Evolutionary conservation across 35 echinoderm and acorn worm genomes (phyloP), one percentile per base, ranked within the genome.

Genomic region (Chiridota heheva): DNA sequence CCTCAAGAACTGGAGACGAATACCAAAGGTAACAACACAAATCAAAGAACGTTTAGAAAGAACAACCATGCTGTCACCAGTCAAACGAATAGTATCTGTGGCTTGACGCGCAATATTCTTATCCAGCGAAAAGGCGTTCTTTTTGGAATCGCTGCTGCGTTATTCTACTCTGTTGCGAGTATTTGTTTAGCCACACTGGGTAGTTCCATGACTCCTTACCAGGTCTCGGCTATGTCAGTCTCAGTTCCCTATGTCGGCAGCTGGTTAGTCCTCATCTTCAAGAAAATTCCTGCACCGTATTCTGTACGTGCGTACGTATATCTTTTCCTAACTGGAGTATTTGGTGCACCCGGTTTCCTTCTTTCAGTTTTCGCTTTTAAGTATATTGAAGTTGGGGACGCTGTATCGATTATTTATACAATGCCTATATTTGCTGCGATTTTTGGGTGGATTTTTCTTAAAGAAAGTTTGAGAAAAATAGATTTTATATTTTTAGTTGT

Each of bases 401-500:
- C 75, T n/a, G 62, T 78, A 36, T 60, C 75, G 1, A 61, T 78
- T 4, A 78, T 78, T 39, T 78, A 78, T 42, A 78, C 75, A 2
- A 78, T 78, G 75, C 75, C 75, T 3, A 61, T 78, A 38, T 78
- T 78, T 42, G 49, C 75, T 2, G 75, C 51, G 10, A 58, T 78
- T 35, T 78, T 78, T 58, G 62, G 75, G 27, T 78, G 75, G 75
- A 62, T 78, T 41, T 20, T 78, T 36, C 75, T 78, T 60, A 31
- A 38, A 17, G 75, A 78, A 29, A 49, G 36, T 60, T 78, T 78
- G 62, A 49, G 75, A 1, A 31, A 60, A 49, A 62, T 78, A 34
- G 75, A 78, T 62, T 78, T 61, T 42, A 20, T 78, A 3, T 78
- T 78, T 28, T 49, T 37, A 10, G 33, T 78, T 18, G 20, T 78